A percentile compares a stretch with the other conserved stretches of the same genome.
Conservation (phyloP, 1,140 invertebrate species). For the Eueides isabella region DNA sequence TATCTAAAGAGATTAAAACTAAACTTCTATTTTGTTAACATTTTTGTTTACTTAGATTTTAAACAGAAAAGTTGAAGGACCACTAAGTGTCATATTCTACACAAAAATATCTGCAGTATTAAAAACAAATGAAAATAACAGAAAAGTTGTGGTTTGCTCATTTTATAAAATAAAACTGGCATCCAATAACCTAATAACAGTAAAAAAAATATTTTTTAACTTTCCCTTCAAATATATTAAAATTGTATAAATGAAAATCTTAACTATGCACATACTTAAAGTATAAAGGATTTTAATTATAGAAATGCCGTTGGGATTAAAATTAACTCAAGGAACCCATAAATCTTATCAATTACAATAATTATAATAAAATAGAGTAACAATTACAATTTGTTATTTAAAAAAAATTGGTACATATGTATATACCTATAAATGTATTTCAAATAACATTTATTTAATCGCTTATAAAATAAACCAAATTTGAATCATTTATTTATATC, state of each 20-base stretch:
- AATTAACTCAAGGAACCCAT: background rate
- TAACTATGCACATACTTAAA: no score
- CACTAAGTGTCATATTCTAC: no score
- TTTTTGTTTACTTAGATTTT: no score
- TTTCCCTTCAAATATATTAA: background rate
- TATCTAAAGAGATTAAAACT: no score
- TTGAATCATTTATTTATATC: background rate
- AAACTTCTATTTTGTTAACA: no score
- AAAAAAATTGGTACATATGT: background rate
- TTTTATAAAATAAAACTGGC: no score
- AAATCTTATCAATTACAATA: background rate
- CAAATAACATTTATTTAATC: background rate
- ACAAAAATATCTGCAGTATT: no score
- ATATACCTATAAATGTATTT: background rate
- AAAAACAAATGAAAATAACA: no score
- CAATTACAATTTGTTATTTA: background rate
- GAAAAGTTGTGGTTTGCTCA: no score
- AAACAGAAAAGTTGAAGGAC: no score
- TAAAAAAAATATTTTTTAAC: background rate
- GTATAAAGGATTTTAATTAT: background rate
- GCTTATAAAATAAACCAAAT: background rate
- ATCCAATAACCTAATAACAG: no score
- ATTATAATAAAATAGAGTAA: background rate
- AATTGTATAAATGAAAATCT: background rate
- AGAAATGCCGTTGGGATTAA: slow-evolving; percentile 4